Base-by-base conservation (phyloP, 2,888 invertebrate genomes). In the Rhimphoctona megacephalus region DNA sequence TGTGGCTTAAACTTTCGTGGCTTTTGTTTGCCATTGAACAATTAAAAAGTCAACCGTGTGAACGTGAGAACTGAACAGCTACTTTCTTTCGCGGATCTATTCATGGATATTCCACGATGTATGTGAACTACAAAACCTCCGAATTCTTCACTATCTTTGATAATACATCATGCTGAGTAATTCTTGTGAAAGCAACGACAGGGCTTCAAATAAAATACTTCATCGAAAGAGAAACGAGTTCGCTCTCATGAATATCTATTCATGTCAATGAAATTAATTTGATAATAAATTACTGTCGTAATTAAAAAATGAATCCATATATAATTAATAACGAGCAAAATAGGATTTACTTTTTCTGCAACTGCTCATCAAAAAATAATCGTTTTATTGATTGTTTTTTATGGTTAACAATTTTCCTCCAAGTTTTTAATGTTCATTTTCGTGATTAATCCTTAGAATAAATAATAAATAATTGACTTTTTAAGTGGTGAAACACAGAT, bases 31-130 rank as follows among this genome's bases (percentile, higher is more conserved):
- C 52, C 66, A 36, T 14, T 36, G 77, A 22, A 61, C n/a, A 8
- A 33, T n/a, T 67, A 49, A 67, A 78, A 52, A 78, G 36, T 67
- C 52, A 67, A 39, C 22, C 25, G 54, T 78, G 64, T 19, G 77
- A 78, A 36, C 46, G 66, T 67, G 67, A 36, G 52, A 78, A 22
- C 17, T 25, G 19, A 36, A 7, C 49, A 25, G 36, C 25, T 67
- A 66, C 78, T 78, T 78, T 67, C 78, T 78, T 78, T 54, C 33
- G 52, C 39, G 64, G 22, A 57, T 67, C 36, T 22, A 36, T 67
- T 66, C 43, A 43, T 74, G 74, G 61, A 74, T 66, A 43, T 74
- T 52, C 49, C 66, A 39, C 52, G 46, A 78, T 39, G 49, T 49
- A 61, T 33, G 36, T 52, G 67, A 67, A 36, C 43, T 0, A 30